Base-by-base conservation (phyloP, 2,797 vertebrate species). In the Anniella stebbinsi region DNA sequence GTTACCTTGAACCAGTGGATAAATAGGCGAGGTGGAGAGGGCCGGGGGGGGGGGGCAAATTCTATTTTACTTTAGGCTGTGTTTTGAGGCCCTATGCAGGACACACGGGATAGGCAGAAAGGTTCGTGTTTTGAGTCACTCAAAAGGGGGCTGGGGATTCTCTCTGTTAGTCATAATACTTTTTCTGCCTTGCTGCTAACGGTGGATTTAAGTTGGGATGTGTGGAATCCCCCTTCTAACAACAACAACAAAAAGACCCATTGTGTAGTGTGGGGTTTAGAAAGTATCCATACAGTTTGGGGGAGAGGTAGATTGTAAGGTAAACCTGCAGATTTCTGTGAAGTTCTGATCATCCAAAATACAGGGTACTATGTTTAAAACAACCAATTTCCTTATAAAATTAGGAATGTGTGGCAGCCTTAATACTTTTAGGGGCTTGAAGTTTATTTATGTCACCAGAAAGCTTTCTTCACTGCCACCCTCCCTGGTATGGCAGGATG, bases 401-500 rank as follows among this genome's bases (percentile, higher is more conserved):
- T 36, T 15, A 85, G 70, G 63, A 85, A 70, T 69, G 57, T 69
- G 48, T 69, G 85, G 63, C n/a, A 41, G 18, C 36, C 67, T 48
- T 89, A 84, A 72, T 57, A 76, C 85, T 84, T 76, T 82, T 48
- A 11, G 6, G 30, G 73, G 13, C 1, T 91, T 11, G 15, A 69
- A 51, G 89, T 94, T 94, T 93, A 91, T 95, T 95, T 96, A 48
- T 94, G 90, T 87, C 88, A 45, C 87, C 90, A 80, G 89, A 94
- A 93, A 41, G 73, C 90, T 94, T 92, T 23, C 75, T 95, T 92
- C 51, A 51, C 89, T 90, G 83, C 93, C 95, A 95, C 93, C 94
- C 92, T 93, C 75, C 51, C 91, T 54, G 93, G 93, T 91, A 96
- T 96, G 96, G 87, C 86, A 93, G 89, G 93, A 93, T 94, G 94